Evolutionary conservation across 2,888 invertebrate genomes (phyloP), one percentile per base, ranked within the genome.

Genomic region (Pollenia angustigena): DNA sequence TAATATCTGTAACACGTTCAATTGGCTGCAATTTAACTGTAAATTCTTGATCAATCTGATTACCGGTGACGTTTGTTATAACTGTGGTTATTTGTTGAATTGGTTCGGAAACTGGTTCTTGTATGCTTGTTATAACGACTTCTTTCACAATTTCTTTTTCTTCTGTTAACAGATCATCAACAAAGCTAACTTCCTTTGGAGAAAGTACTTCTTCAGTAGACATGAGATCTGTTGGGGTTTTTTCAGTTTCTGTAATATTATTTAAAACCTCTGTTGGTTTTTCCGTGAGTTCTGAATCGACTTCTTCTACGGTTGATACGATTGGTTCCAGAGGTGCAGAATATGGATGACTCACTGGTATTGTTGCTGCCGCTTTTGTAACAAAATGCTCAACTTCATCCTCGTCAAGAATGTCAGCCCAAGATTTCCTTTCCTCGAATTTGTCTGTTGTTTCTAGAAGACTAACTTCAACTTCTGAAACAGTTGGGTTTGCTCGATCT

Each of bases 201-300:
- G 40, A 32, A 58, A 42, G 16, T 14, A 71, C 42, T 48, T 50
- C 75, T 16, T 50, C 18, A 4, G 12, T 42, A 12, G 42, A 9
- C 16, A 23, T 16, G 9, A 42, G 11, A 16, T 40, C 6, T n/a
- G 14, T 23, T 40, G 4, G 1, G 4, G 18, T 6, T 44, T 64
- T 42, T 12, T 56, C 89, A 4, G 89, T 56, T 85, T 90, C 89
- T 6, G 1, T 58, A 0, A 10, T 48, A 23, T 64, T 88, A 16
- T 18, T 2, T 3, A 54, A 8, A 11, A 12, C 11, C 4, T 23
- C 42, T 23, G 10, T 11, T 40, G 87, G 79, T 32, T 85, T 85
- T 52, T 88, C 87, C 32, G 32, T 32, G 4, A 32, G 32, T 32
- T 32, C 32, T 32, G 32, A 32, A 1, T 48, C 58, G 1, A 40